Evolutionary conservation across 2,888 invertebrate genomes (phyloP), one percentile per base, ranked within the genome.

Genomic region (Tachystola acroxantha): DNA sequence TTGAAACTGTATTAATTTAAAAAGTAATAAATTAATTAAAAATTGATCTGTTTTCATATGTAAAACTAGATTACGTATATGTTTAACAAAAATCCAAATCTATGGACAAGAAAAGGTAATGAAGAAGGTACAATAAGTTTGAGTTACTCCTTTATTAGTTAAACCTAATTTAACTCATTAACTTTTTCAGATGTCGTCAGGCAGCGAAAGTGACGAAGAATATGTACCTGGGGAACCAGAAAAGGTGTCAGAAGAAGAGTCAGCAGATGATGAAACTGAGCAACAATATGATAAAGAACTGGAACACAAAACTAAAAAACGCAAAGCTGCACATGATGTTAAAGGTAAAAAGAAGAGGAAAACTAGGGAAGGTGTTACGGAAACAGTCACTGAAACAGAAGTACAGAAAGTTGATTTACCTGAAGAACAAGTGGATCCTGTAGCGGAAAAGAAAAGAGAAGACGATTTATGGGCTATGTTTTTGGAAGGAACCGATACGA

Each of bases 391-490:
- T 40, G 45, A 52, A 16, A 48, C 62, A 6, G 78, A 84, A 40
- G 63, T 70, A 36, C 61, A 62, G 37, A 42, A 52, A 39, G 44
- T 41, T 29, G 44, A 49, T 30, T 51, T 49, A 32, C 46, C 30
- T 10, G 68, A 76, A 39, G 63, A 65, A 43, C 55, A 64, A 28
- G 29, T 67, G 11, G 72, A 88, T 32, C 89, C 90, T 34, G 92
- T 90, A 57, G 90, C 91, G 42, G 88, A 90, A 48, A 94, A 94
- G 61, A 91, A 92, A 52, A 88, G 89, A 52, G 91, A 92, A 28
- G 94, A 94, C 57, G 91, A 92, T 37, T 72, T 95, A 9, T 95
- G 95, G 95, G 93, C 93, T 14, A 92, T 90, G 70, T 94, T 94
- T 62, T 85, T 93, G 57, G 91, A 91, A 64, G 93, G 93, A 52